Evolutionary conservation across 2,888 invertebrate genomes (phyloP), one percentile per base, ranked within the genome.

Genomic region (Hemicrepidius hirtus): DNA sequence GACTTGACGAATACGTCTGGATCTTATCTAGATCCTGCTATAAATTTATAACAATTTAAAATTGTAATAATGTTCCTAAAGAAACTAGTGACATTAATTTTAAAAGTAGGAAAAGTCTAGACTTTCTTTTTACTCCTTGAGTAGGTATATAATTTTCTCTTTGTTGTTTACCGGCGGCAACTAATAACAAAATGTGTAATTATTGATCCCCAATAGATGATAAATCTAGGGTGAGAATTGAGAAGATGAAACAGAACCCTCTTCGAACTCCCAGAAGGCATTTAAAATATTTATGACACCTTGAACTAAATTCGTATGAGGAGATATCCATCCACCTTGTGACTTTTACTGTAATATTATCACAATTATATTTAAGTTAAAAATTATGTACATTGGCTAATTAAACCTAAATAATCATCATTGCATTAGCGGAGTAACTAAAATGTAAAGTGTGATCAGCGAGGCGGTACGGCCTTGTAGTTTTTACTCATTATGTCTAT

Each of bases 401-500:
- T 64, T 64, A 50, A 46, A 64, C 5, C 37, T 50, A 50, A 64
- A 64, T 50, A 50, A 64, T 50, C 50, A 35, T 16, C 18, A 49
- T 46, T 41, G 46, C 46, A 46, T 62, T 46, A 53, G 57, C 18
- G 21, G 41, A 18, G 66, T 55, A 57, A 40, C 57, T 44, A 66
- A 66, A 66, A 66, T n/a, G n/a, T n/a, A n/a, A n/a, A n/a, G n/a
- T 55, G 44, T 32, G 44, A 46, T 5, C 66, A 66, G 32, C 66
- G 21, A 66, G 41, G 66, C 66, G 55, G 18, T 28, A 28, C 66
- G 66, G 35, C 66, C 66, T 66, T 66, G 66, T 66, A 32, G 55
- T 41, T 44, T 66, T 57, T 65, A 37, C 13, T 16, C n/a, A n/a
- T n/a, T n/a, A n/a, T n/a, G n/a, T n/a, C n/a, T n/a, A n/a, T n/a